phyloP scores from a whole-genome alignment of 2,797 vertebrate genomes.

The Anniella stebbinsi region DNA sequence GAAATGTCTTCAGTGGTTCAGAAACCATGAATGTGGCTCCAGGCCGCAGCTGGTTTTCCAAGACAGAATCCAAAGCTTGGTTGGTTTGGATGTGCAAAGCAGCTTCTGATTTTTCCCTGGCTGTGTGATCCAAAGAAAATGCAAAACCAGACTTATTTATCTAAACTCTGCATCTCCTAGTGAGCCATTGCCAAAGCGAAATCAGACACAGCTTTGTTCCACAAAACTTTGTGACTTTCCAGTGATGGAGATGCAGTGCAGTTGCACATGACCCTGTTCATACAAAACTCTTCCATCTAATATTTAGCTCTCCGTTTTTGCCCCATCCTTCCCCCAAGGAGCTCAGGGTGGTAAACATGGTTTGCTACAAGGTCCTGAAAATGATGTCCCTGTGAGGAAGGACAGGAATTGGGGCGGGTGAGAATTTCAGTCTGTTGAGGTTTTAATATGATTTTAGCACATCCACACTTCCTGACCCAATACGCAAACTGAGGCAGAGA shows the following conservation, averaged over 20 bases:
- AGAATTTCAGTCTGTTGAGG: no score
- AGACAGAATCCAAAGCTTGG: background rate
- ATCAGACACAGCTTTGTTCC: background rate
- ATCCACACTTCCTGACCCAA: no score
- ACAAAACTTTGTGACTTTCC: background rate
- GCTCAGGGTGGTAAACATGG: background rate
- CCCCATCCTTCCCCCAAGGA: background rate
- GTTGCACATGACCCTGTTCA: background rate
- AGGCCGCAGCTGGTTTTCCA: slow-evolving; percentile 10
- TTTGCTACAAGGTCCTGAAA: background rate
- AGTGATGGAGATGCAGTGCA: background rate
- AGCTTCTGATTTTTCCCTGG: background rate
- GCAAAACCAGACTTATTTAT: slow-evolving; percentile 5
- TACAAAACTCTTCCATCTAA: background rate
- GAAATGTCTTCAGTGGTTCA: background rate
- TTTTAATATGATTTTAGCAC: no score
- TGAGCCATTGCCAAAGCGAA: background rate
- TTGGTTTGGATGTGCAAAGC: slow-evolving; percentile 1
- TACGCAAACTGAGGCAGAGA: no score
- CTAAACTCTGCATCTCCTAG: background rate
- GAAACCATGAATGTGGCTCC: background rate
- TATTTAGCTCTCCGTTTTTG: background rate
- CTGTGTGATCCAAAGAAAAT: background rate
- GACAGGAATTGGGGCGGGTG: no score
- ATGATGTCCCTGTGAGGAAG: background rate